These are phyloP conservation scores for Parazoanthus darwini DNA, from an alignment of 92 coral and sea anemone species.

Conservation along the genomic window DNA sequence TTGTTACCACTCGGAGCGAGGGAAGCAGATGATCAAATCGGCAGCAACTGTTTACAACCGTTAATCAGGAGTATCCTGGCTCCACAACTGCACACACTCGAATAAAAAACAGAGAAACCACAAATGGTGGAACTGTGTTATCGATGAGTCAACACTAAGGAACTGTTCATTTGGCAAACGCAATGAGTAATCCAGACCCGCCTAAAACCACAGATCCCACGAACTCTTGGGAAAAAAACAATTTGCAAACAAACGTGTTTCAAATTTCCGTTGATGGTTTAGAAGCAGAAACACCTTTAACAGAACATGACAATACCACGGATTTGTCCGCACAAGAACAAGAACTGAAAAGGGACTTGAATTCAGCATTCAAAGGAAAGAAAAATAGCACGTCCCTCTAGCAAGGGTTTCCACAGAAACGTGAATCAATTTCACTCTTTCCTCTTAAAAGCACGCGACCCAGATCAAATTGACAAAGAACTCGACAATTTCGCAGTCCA, in stretches of 20 bases:
- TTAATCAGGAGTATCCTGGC: too few species aligned
- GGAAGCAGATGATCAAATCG: too few species aligned
- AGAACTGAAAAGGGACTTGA: constrained; percentile 17
- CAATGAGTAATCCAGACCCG: constrained; percentile 19
- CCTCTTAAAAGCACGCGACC: constrained; percentile 17
- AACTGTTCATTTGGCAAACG: constrained; percentile 18
- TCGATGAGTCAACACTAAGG: neutral
- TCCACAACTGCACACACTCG: constrained; percentile 33
- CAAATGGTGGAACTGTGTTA: constrained; percentile 30
- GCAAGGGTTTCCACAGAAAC: constrained; percentile 21
- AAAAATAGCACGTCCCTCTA: constrained; percentile 30
- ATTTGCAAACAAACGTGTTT: constrained; percentile 15
- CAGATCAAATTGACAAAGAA: neutral
- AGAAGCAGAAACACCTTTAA: constrained; percentile 3
- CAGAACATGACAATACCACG: constrained; percentile 17
- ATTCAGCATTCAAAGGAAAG: constrained; percentile 16
- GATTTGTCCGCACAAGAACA: constrained; percentile 22
- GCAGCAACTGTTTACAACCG: too few species aligned
- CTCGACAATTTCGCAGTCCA: constrained; percentile 22
- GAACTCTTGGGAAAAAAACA: neutral
- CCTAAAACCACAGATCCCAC: constrained; percentile 31
- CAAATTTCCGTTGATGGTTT: constrained; percentile 28
- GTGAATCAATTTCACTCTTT: constrained; percentile 21
- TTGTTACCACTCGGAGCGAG: too few species aligned
- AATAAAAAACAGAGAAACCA: constrained; percentile 27